Base-by-base conservation (phyloP, 2,113 vertebrate species). In the Crotalus tigris region DNA sequence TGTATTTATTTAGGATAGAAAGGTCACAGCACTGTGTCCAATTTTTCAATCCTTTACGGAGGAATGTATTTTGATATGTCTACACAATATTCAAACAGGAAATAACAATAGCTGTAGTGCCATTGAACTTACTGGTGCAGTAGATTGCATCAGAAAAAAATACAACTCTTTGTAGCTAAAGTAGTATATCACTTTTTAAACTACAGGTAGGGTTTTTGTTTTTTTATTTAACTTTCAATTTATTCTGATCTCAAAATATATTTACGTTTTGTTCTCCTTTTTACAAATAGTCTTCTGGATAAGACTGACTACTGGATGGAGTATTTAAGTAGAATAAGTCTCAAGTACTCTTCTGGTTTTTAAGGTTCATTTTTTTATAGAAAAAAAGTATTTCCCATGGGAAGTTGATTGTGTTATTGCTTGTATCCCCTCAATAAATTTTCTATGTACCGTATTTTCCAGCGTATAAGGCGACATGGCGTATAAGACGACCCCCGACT, bases 341-440 rank as follows among this genome's bases (percentile, higher is more conserved):
- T 81, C 39, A 90, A 81, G 11, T 29, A 33, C 4, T 49, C 1
- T 44, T 88, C 51, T 91, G 21, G 15, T n/a, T n/a, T 53, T 91
- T 91, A 81, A 75, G 75, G 17, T 39, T 81, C 33, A 21, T 21
- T 81, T 81, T 81, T 39, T 17, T 19, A 2, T n/a, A 49, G 51
- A 87, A 0, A 86, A 44, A 92, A 94, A 33, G 44, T 90, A 64
- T 91, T 93, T 94, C 5, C 88, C 57, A 92, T 94, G 29, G 88
- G 11, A 39, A 39, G 88, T 53, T 39, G 29, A 69, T n/a, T 39
- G 17, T n/a, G 17, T n/a, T 89, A 10, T 13, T 89, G 9, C 29
- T 90, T 87, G 75, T 90, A 54, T 93, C 55, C 92, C 7, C 90
- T 3, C 12, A 90, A 4, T 75, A 17, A 8, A 85, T 95, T 93